Conservation (phyloP, 1,140 invertebrate species). For the Neodiprion fabricii region DNA sequence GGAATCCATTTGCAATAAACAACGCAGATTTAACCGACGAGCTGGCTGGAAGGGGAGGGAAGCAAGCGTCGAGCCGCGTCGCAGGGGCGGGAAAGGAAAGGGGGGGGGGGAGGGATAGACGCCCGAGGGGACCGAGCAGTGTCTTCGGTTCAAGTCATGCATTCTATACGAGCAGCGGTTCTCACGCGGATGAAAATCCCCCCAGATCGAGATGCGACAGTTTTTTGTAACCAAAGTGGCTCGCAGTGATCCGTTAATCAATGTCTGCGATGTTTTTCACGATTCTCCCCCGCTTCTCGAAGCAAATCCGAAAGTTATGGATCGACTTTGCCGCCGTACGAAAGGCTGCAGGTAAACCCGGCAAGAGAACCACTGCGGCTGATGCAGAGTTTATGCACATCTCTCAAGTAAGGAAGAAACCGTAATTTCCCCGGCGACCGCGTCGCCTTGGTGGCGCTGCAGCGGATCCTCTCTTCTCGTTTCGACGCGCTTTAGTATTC, state of each 20-base stretch:
- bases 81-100: conserved; percentile 15
- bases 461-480: conserved; percentile 30
- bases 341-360: neutral
- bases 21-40: conserved; percentile 54
- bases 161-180: conserved; percentile 58
- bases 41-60: neutral
- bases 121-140: conserved; percentile 46
- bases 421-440: conserved; percentile 60
- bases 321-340: neutral
- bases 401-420: conserved; percentile 55
- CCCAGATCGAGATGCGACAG: neutral
- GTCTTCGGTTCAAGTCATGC: conserved; percentile 54
- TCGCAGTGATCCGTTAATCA: no score
- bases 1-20: conserved; percentile 64
- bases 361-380: conserved; percentile 48
- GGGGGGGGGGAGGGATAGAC: conserved; percentile 26
- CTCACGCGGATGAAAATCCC: conserved; percentile 31
- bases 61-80: conserved; percentile 5
- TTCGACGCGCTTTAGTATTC: conserved; percentile 58
- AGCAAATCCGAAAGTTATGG: no score
- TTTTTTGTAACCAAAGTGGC: no score
- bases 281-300: no score
- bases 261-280: no score
- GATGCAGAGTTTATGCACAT: conserved; percentile 59
- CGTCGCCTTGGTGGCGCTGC: conserved; percentile 53